These are phyloP conservation scores for Scaeva pyrastri DNA, from an alignment of 2,888 invertebrate genomes.

Conservation along the genomic window DNA sequence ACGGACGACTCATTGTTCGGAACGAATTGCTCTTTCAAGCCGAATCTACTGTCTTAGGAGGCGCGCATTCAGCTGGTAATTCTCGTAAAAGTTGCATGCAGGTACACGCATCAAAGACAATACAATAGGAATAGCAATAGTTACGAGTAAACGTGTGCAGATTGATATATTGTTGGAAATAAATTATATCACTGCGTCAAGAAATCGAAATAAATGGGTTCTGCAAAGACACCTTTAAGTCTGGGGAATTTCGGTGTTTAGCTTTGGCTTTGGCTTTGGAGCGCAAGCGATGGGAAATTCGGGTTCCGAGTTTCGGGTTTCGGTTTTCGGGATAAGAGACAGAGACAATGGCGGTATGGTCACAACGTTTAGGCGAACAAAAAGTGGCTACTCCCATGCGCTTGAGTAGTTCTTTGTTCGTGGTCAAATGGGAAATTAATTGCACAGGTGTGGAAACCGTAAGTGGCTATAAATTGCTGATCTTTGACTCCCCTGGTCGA, in stretches of 20 bases:
- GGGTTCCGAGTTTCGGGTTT: not conserved
- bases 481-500: slow-evolving; percentile 56
- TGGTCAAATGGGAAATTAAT: slow-evolving; percentile 67
- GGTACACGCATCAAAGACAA: slow-evolving; percentile 58
- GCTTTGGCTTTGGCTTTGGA: not conserved
- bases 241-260: slow-evolving; percentile 40
- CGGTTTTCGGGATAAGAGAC: slow-evolving; percentile 12
- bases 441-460: slow-evolving; percentile 74
- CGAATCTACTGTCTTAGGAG: slow-evolving; percentile 59
- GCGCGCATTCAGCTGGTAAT: slow-evolving; percentile 58
- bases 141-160: slow-evolving; percentile 49
- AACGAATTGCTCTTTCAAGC: slow-evolving; percentile 60
- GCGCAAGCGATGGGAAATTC: not conserved
- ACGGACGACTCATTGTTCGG: slow-evolving; percentile 55
- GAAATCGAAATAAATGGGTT: slow-evolving; percentile 70
- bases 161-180: slow-evolving; percentile 76
- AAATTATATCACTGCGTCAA: slow-evolving; percentile 73
- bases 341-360: slow-evolving; percentile 44
- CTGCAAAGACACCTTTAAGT: slow-evolving; percentile 73
- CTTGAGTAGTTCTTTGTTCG: slow-evolving; percentile 54
- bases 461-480: slow-evolving; percentile 69
- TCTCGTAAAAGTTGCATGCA: slow-evolving; percentile 52
- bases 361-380: slow-evolving; percentile 43
- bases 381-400: slow-evolving; percentile 67
- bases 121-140: not conserved